Evolutionary conservation across 2,797 vertebrate genomes (phyloP), one percentile per base, ranked within the genome.

Genomic region (Gastrophryne carolinensis): DNA sequence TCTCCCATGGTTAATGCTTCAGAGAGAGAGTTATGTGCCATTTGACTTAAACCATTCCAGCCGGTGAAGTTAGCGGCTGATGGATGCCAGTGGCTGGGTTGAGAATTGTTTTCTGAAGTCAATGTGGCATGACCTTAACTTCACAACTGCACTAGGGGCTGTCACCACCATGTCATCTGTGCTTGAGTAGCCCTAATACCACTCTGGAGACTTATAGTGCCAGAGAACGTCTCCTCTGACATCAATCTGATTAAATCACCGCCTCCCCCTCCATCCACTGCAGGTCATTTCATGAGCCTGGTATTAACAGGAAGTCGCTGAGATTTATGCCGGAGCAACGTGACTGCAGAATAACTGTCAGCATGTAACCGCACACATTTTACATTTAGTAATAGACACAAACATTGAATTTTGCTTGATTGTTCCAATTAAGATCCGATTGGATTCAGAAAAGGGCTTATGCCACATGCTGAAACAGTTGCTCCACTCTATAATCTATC

Each of bases 91-190:
- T 80, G 86, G 79, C 84, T 84, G 74, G 81, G 74, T 79, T 83
- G 79, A 81, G 81, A 84, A 83, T 81, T 86, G 86, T 89, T 87
- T 86, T 83, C 0, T 19, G 81, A 86, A 83, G 79, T 80, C 84
- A 87, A 69, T 87, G 86, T 81, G 80, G 75, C 71, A 12, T 83
- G 82, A 81, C 82, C 69, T 62, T 71, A 71, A 77, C 74, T 77
- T 77, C 35, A 63, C 27, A 12, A 63, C 64, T 39, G 64, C 56
- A 68, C 47, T 23, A 69, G 73, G 64, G 29, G 57, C 74, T 77
- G 74, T 77, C 74, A 71, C 49, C 34, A 17, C 35, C 74, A 54
- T 77, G 74, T 77, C 74, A 69, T 77, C 58, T 77, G 74, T 71
- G 66, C 66, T 63, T 30, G 49, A 71, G 50, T 71, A 60, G 74